Percentiles rank a stretch among this genome's conserved stretches.
These are phyloP conservation scores for Urophycis tenuis DNA, from an alignment of 2,797 vertebrate genomes.

Conservation along the genomic window DNA sequence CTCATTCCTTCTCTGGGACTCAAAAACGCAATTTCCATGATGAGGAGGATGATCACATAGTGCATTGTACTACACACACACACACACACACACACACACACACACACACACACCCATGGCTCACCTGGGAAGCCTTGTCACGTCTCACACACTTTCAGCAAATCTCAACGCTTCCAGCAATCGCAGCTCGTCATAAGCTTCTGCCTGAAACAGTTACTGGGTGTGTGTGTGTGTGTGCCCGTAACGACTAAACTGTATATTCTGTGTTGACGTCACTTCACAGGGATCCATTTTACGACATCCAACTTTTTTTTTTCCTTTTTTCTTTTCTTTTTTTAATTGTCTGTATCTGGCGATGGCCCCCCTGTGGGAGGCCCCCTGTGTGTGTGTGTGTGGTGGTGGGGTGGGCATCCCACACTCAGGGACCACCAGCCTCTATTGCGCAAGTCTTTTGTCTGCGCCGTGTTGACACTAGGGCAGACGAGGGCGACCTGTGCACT, in stretches of 20 bases:
- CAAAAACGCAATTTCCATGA: neutral
- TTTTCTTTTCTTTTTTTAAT: neutral
- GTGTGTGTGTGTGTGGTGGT: too few species aligned
- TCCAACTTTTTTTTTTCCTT: too few species aligned
- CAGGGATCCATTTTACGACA: neutral
- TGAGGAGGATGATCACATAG: neutral
- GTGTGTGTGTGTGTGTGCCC: neutral
- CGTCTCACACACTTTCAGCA: neutral
- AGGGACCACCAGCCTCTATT: neutral
- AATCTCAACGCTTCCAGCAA: neutral
- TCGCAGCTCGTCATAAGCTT: neutral
- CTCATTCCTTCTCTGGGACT: neutral
- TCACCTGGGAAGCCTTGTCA: neutral
- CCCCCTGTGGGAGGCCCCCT: too few species aligned
- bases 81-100: too few species aligned
- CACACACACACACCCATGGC: too few species aligned
- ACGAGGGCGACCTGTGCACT: conserved; percentile 17
- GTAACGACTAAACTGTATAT: neutral
- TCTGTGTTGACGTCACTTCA: neutral
- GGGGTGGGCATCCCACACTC: too few species aligned
- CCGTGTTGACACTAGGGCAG: conserved; percentile 8
- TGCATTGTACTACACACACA: too few species aligned
- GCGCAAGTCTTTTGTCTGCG: conserved; percentile 3
- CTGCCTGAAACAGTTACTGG: neutral
- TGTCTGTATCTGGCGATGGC: neutral